phyloP scores from a whole-genome alignment of 2,113 vertebrate species.

The Nesospiza acunhae region DNA sequence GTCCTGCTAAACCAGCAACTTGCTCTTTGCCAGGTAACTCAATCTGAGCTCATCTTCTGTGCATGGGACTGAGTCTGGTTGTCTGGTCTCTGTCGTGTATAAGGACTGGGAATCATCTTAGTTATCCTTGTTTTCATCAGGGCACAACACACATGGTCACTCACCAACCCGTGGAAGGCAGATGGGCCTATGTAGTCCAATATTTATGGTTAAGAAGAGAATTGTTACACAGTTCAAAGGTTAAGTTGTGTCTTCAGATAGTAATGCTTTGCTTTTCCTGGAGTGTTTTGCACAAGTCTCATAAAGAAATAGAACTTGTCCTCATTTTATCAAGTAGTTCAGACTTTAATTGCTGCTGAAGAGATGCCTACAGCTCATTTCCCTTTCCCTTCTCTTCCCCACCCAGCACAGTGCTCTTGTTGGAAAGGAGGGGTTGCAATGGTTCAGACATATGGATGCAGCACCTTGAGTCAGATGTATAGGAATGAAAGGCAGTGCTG shows the following conservation, averaged over 20 bases:
- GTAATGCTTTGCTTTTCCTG: not conserved
- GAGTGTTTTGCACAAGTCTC: not conserved
- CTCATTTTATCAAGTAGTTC: not conserved
- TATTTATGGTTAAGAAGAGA: not conserved
- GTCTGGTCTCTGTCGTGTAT: not conserved
- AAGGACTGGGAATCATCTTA: not conserved
- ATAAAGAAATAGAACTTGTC: not conserved
- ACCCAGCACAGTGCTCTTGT: not conserved
- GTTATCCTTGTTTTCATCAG: not conserved
- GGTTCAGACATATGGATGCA: not conserved
- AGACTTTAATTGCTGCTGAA: not conserved
- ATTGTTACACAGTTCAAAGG: not conserved
- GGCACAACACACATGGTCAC: not conserved
- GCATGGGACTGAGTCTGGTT: not conserved
- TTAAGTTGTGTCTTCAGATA: not conserved
- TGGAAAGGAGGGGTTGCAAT: not conserved
- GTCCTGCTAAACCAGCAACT: not conserved
- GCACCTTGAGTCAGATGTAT: not conserved
- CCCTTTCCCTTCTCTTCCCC: not conserved
- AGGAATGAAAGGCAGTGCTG: not conserved
- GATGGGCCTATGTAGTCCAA: not conserved
- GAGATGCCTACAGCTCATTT: not conserved
- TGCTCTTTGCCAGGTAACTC: not conserved
- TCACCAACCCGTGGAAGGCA: not conserved
- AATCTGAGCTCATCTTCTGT: not conserved